Conservation (phyloP, 2,113 vertebrate genomes). For the Pogona vitticeps region DNA sequence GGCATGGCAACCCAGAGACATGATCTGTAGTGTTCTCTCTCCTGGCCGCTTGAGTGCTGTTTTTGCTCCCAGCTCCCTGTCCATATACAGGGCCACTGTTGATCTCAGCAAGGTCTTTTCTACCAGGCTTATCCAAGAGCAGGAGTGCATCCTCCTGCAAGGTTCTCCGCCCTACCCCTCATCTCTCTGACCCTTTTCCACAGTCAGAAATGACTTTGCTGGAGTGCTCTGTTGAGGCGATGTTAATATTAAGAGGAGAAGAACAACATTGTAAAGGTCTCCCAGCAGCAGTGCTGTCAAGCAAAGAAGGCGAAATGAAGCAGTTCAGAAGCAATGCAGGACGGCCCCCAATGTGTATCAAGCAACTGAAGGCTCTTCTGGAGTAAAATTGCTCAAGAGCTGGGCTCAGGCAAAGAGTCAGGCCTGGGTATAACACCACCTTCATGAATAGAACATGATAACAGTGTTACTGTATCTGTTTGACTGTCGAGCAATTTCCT, state of each 20-base stretch:
- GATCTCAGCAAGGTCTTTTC: not conserved
- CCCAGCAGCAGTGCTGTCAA: not conserved
- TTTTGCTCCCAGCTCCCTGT: too few species aligned
- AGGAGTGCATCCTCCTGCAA: not conserved
- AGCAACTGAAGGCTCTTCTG: not conserved
- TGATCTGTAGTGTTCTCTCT: too few species aligned
- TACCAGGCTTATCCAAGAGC: not conserved
- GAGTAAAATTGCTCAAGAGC: not conserved
- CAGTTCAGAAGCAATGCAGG: not conserved
- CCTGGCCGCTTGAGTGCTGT: too few species aligned
- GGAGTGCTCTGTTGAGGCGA: not conserved
- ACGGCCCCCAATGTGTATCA: not conserved
- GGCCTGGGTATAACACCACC: not conserved
- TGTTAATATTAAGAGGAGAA: not conserved
- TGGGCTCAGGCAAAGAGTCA: not conserved
- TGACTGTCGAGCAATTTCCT: not conserved
- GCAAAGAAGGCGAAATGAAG: not conserved
- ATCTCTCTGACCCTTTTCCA: not conserved
- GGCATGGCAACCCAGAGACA: too few species aligned
- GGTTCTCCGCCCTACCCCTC: not conserved
- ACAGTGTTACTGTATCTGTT: not conserved
- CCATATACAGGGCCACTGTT: not conserved
- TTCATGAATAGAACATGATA: not conserved
- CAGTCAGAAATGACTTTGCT: not conserved
- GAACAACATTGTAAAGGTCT: not conserved